Evolutionary conservation across 2,113 vertebrate species (phyloP).

Genomic region (Pomatostomus ruficeps): DNA sequence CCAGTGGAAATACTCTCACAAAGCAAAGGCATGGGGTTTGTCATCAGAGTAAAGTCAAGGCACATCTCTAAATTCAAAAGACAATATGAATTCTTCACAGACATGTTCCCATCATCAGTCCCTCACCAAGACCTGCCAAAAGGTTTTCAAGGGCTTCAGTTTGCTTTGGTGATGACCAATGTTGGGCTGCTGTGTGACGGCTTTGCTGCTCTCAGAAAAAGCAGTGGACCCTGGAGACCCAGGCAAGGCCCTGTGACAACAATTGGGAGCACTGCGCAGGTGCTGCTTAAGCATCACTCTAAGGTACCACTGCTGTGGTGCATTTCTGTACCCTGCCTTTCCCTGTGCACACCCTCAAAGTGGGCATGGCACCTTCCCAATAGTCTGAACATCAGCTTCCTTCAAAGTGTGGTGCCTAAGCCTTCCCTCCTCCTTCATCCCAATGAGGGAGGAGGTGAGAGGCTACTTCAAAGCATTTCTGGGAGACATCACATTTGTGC

Average conservation of each 20-base stretch:
- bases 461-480: background rate
- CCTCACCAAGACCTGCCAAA: background rate
- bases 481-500: background rate
- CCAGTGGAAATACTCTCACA: slow-evolving; percentile 23
- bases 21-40: background rate
- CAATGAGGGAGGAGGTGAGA: background rate
- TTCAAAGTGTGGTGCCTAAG: background rate
- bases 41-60: background rate
- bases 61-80: background rate
- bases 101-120: background rate
- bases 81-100: background rate
- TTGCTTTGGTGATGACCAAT: background rate
- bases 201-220: background rate
- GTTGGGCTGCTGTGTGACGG: fast-evolving
- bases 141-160: background rate
- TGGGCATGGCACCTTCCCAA: background rate
- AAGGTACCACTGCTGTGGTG: background rate
- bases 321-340: background rate
- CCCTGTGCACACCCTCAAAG: background rate
- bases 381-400: background rate
- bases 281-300: background rate
- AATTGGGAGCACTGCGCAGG: background rate
- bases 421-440: background rate
- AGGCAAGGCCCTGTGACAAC: background rate
- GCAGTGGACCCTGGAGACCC: background rate